Evolutionary conservation across 2,113 vertebrate species (phyloP), one percentile per base, ranked within the genome.

Genomic region (Lamprologus callipterus): DNA sequence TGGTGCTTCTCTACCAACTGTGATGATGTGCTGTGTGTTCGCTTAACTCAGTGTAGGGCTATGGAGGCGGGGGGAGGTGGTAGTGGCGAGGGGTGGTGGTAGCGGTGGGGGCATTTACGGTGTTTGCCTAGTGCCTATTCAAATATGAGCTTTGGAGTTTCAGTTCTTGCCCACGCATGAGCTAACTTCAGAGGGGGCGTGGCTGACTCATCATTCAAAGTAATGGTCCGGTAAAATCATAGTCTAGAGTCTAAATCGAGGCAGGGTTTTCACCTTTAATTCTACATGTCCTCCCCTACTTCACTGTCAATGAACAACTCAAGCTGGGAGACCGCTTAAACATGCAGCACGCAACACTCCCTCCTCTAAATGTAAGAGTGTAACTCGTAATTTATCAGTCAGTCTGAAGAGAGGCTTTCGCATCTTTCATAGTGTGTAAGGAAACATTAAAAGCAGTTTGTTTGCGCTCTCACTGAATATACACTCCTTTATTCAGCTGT

Each of bases 81-180:
- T 13, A 47, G 70, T 78, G 42, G 70, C 17, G 9, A 75, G 26
- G 45, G 10, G 75, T 5, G 54, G 12, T 28, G 6, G 45, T 12
- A 45, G 42, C 6, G 14, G 42, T 49, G 9, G 68, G 55, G 13
- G 37, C 49, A 53, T 85, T 83, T 85, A 85, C 86, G 13, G 16
- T 94, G 94, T 95, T 95, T 95, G 91, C 91, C 91, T 88, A 91
- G 84, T 9, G 80, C 94, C 94, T 94, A 88, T 86, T 95, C 94
- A 95, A 95, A 96, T 93, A 95, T 94, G 95, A 95, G 93, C 95
- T 95, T 95, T 94, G 95, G 94, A 95, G 89, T 89, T 86, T 60
- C 68, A 28, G 85, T 89, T 88, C 85, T 80, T 80, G 85, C 70
- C 79, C 54, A 84, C 85, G 86, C 85, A 82, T 55, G 42, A 84